Evolutionary conservation across 2,888 invertebrate species (phyloP).

Genomic region (Pristionchus exspectatus): DNA sequence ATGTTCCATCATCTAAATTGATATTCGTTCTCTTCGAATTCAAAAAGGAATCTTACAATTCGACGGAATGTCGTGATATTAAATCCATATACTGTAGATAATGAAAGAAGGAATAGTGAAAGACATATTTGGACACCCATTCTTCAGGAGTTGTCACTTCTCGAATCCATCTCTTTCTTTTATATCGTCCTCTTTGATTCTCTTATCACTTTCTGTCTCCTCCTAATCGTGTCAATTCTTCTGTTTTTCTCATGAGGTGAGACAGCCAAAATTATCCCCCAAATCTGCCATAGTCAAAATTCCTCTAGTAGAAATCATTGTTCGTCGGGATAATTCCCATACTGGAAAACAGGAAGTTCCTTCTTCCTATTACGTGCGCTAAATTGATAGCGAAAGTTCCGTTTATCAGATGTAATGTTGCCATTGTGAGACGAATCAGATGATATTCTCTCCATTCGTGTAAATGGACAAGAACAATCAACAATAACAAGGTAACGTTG

Average conservation of each 20-base stretch:
- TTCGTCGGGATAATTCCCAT: neutral
- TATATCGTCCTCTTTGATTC: conserved; percentile 29
- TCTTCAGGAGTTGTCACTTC: conserved; percentile 9
- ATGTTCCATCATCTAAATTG: conserved; percentile 5
- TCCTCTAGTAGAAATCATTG: neutral
- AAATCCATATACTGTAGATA: neutral
- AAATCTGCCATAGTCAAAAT: neutral
- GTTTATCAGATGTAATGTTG: neutral
- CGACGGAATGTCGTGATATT: conserved; percentile 21
- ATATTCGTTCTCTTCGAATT: neutral
- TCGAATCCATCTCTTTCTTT: neutral
- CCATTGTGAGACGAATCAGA: conserved; percentile 22
- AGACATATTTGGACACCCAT: neutral
- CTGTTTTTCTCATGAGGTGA: neutral
- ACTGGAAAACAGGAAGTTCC: neutral
- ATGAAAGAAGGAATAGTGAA: neutral
- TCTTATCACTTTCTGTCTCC: conserved; percentile 38
- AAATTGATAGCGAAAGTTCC: neutral
- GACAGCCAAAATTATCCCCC: neutral
- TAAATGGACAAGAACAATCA: neutral
- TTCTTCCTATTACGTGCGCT: neutral
- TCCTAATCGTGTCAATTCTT: neutral
- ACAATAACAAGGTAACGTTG: neutral
- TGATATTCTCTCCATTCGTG: conserved; percentile 2
- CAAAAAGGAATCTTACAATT: neutral